Evolutionary conservation across 2,113 vertebrate species (phyloP), one percentile per base, ranked within the genome.

Genomic region (Colistium nudipinnis): DNA sequence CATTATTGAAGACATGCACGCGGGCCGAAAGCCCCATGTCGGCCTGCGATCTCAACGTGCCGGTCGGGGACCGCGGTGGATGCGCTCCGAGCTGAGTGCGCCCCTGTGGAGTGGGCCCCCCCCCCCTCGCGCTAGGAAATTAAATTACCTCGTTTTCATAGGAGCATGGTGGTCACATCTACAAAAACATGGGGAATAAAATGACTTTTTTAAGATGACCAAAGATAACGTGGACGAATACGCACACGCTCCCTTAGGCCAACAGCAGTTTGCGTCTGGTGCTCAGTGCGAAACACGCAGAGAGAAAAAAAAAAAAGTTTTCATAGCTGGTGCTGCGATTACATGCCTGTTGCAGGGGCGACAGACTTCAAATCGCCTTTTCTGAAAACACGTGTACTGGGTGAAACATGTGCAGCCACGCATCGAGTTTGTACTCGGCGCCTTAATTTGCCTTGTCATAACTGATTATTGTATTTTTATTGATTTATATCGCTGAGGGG

Each of bases 121-220:
- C 66, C 74, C 90, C n/a, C n/a, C n/a, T n/a, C n/a, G n/a, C n/a
- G n/a, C n/a, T n/a, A n/a, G 87, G 88, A 92, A 91, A 92, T 91
- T 91, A 59, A 92, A 91, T 92, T 90, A 91, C 66, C 54, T 60
- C 61, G 83, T 73, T 81, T 87, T 74, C 70, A 82, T 62, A 81
- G 62, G 30, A 55, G 41, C 76, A 67, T 45, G 61, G 69, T 88
- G 74, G 73, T 87, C 82, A 78, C 57, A 53, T 85, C 79, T 71
- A 44, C 66, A 59, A 83, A 84, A 78, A 52, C 55, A 57, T 44
- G 28, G 71, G 75, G 48, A 86, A 76, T 79, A 85, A 84, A 71
- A 83, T 83, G 69, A 76, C 71, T 76, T 84, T 71, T 77, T 60
- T n/a, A n/a, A 56, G 80, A 90, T 86, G 28, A 43, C 63, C 59